phyloP scores from a whole-genome alignment of 2,888 invertebrate genomes.

The Cantharis nigra region DNA sequence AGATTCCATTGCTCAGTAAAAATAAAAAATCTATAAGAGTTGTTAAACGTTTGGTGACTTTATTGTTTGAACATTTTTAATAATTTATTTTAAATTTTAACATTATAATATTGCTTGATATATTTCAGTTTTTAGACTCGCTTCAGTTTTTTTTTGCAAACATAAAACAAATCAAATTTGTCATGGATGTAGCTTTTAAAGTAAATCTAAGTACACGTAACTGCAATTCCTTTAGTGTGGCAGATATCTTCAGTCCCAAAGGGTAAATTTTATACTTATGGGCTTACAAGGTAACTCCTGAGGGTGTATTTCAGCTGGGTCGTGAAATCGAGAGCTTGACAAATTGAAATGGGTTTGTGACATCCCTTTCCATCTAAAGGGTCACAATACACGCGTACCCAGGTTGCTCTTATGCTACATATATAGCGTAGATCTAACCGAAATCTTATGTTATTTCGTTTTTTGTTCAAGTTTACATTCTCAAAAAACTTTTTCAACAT shows the following conservation, averaged over 20 bases:
- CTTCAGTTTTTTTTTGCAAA: not conserved
- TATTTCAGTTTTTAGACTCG: not conserved
- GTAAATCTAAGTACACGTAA: constrained; percentile 39
- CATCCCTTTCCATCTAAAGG: constrained; percentile 34
- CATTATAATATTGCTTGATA: no score
- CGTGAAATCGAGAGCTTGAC: constrained; percentile 50
- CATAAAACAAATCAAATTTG: constrained; percentile 8
- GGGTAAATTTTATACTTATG: constrained; percentile 49
- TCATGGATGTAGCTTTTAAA: constrained; percentile 26
- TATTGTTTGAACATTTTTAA: not conserved
- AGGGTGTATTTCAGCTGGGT: constrained; percentile 50
- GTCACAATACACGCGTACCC: constrained; percentile 29
- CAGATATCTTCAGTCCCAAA: constrained; percentile 37
- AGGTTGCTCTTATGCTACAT: constrained; percentile 22
- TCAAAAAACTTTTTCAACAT: constrained; percentile 7
- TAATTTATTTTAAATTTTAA: not conserved
- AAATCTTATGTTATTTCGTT: constrained; percentile 27
- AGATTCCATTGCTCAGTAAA: constrained; percentile 33
- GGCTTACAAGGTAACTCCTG: constrained; percentile 48
- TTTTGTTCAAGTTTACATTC: constrained; percentile 10
- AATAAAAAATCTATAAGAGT: constrained; percentile 26
- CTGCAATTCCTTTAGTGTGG: constrained; percentile 38
- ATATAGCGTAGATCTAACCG: constrained; percentile 13
- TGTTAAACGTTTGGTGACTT: constrained; percentile 22
- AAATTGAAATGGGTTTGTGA: constrained; percentile 52